Base-by-base conservation (phyloP, 2,113 vertebrate genomes). In the Sisor rabdophorus region DNA sequence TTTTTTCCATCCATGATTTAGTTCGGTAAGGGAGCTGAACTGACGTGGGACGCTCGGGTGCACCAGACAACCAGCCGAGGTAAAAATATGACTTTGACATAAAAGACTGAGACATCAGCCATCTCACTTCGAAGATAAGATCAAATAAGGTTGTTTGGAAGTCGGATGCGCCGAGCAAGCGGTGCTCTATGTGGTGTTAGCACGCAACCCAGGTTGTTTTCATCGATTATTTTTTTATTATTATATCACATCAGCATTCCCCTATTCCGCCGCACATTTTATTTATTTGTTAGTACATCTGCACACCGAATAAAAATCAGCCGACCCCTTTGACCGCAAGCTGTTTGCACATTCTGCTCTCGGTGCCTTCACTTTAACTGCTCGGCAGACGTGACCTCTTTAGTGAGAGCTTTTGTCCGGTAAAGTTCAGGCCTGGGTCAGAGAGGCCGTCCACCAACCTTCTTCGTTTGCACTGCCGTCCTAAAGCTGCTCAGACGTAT, bases 351-450 rank as follows among this genome's bases (percentile, higher is more conserved):
- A 2, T 63, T 26, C 8, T 47, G 56, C 48, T 44, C 26, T 17
- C 9, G 40, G 36, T 16, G 50, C 11, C 63, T 36, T 68, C 56
- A 28, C 64, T 76, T 55, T 22, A 55, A 17, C 20, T 59, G 26
- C 36, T 28, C n/a, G 17, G 67, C 56, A 60, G 55, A 28, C 55
- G 15, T 64, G 68, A 71, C 68, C 68, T 64, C 20, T 32, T 74
- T 30, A 22, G 32, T 48, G 8, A 50, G 50, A 54, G 64, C 71
- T 71, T 77, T 77, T 77, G 74, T 68, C 73, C 73, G 53, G 47
- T 36, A 32, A 74, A 73, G 78, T 80, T 83, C 78, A 83, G 16
- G 24, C 60, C 30, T 15, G 48, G 64, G 75, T 77, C 81, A 80
- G 75, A 53, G 63, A 63, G 47, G 44, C 67, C 24, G 20, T 64